Conservation (phyloP, 2,888 invertebrate genomes). For the Elysia crispata region DNA sequence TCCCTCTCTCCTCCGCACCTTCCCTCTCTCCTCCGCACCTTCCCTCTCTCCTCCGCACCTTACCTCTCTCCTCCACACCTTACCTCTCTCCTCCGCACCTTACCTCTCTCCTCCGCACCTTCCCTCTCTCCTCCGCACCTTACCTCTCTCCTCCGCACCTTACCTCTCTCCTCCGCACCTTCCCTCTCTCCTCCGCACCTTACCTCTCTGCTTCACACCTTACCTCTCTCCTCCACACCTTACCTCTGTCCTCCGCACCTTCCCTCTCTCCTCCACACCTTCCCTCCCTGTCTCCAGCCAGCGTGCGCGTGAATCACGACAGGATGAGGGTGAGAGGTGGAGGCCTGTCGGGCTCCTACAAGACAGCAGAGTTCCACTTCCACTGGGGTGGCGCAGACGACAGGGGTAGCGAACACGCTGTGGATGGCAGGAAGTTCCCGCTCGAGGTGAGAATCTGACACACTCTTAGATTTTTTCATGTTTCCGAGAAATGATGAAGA, state of each 20-base stretch:
- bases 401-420: constrained; percentile 64
- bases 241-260: too few relatives aligned
- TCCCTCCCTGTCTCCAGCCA: constrained; percentile 48
- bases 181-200: not conserved
- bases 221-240: not conserved
- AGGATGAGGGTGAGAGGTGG: constrained; percentile 56
- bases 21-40: not conserved
- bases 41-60: not conserved
- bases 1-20: not conserved
- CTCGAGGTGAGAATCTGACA: constrained; percentile 59
- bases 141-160: too few relatives aligned
- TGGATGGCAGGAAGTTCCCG: constrained; percentile 59
- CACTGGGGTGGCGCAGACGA: constrained; percentile 64
- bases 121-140: too few relatives aligned
- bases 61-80: not conserved
- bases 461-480: not conserved
- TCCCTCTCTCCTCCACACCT: not conserved
- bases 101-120: too few relatives aligned
- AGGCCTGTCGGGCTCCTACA: constrained; percentile 59
- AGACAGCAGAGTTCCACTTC: constrained; percentile 63
- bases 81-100: too few relatives aligned
- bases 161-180: not conserved
- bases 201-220: not conserved
- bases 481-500: too few relatives aligned
- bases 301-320: constrained; percentile 53